Base-by-base conservation (phyloP, 2,113 vertebrate species). In the Zeus faber region DNA sequence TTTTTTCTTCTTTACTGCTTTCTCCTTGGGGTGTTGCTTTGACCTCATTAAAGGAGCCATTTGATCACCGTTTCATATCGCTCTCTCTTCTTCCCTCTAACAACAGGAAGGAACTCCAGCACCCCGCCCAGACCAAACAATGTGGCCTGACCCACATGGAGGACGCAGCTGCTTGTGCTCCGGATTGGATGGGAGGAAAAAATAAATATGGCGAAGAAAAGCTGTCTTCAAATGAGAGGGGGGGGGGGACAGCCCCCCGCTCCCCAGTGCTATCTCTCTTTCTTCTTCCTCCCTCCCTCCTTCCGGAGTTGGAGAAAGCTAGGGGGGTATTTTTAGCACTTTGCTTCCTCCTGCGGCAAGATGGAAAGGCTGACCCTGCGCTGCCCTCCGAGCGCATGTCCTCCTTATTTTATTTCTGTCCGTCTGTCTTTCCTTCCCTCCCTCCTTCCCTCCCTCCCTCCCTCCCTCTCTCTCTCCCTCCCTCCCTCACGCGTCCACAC, bases 251-350 rank as follows among this genome's bases (percentile, higher is more conserved):
- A n/a, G n/a, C n/a, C n/a, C n/a, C n/a, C n/a, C n/a, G n/a, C n/a
- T n/a, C n/a, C n/a, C n/a, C n/a, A n/a, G n/a, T n/a, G n/a, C 33
- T 13, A 11, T 35, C 33, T 14, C 4, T 14, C 33, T 14, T 8
- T 14, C 4, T 14, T 14, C 33, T 14, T 8, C 33, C 33, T 13
- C 33, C 11, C 33, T 14, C 3, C n/a, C 27, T 29, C 27, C 27
- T 35, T 35, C 33, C 4, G 35, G 11, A 54, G 33, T 49, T 66
- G 67, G 60, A 65, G 68, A 65, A 79, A 72, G 71, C 65, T 73
- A 65, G 45, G 44, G 68, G 73, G 86, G 79, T 86, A 87, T 88
- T 85, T 85, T 85, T 85, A 83, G 79, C 62, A 50, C 67, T 70
- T 62, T n/a, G 73, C 59, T 69, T 63, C 48, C 74, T 29, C 77